Evolutionary conservation across 1,140 invertebrate genomes (phyloP).

Genomic region (Augochlora pura): DNA sequence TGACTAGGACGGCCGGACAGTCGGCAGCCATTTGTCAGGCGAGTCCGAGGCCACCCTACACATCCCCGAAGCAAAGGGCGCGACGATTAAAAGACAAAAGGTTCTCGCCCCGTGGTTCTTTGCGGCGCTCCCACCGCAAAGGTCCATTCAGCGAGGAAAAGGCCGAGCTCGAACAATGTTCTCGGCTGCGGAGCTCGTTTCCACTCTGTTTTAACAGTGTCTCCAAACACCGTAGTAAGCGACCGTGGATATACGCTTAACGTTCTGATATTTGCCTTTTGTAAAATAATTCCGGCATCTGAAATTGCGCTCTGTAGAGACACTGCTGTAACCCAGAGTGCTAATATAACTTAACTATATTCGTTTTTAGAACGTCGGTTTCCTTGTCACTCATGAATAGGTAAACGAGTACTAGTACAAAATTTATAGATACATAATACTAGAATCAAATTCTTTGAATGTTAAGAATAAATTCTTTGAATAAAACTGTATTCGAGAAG

Average conservation of each 20-base stretch:
- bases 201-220: conserved; percentile 72
- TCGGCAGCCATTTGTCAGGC: conserved; percentile 46
- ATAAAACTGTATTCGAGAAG: too few species aligned
- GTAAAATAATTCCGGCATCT: conserved; percentile 37
- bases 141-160: conserved; percentile 58
- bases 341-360: too few species aligned
- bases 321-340: too few species aligned
- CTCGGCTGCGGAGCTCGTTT: conserved; percentile 48
- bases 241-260: conserved; percentile 51
- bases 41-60: conserved; percentile 40
- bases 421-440: too few species aligned
- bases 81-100: conserved; percentile 72
- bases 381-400: too few species aligned
- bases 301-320: too few species aligned
- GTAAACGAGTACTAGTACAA: too few species aligned
- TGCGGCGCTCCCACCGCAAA: conserved; percentile 42
- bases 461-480: too few species aligned
- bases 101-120: conserved; percentile 52
- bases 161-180: conserved; percentile 58
- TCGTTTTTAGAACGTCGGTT: too few species aligned
- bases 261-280: conserved; percentile 69
- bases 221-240: conserved; percentile 72
- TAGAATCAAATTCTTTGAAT: too few species aligned
- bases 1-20: neutral
- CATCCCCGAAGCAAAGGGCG: conserved; percentile 50